These are phyloP conservation scores for Notothenia coriiceps DNA, from an alignment of 2,113 vertebrate genomes.

Conservation along the genomic window DNA sequence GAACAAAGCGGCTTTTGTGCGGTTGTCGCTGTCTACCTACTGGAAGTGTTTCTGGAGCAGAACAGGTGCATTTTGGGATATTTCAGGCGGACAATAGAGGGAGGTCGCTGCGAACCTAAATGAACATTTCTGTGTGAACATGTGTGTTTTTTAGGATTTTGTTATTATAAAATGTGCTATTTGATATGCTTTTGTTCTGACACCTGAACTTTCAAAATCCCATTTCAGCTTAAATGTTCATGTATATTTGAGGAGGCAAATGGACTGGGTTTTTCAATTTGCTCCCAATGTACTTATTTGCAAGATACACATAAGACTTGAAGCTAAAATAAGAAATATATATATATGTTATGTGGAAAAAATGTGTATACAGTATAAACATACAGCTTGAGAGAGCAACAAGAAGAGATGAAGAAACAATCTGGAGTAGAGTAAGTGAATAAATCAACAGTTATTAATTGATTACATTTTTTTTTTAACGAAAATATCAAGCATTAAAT, in stretches of 20 bases:
- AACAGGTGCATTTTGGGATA: slow-evolving; percentile 36
- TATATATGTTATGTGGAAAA: no score
- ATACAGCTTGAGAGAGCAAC: no score
- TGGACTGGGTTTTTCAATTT: neutral
- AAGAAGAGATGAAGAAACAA: no score
- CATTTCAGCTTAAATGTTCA: neutral
- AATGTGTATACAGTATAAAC: no score
- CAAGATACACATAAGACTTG: no score
- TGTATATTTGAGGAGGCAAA: neutral
- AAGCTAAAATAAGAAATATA: no score
- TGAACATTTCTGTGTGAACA: neutral
- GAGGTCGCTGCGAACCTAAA: neutral
- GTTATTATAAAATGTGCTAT: neutral
- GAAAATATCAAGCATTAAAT: no score
- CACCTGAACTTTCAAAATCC: neutral
- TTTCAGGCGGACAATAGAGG: no score
- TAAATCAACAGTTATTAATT: no score
- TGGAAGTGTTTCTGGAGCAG: slow-evolving; percentile 44
- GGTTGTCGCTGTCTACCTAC: slow-evolving; percentile 39
- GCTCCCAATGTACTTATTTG: neutral
- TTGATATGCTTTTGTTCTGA: neutral
- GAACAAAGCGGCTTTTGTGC: slow-evolving; percentile 69
- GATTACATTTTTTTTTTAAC: no score
- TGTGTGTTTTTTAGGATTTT: neutral
- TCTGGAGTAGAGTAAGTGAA: no score